Conservation (phyloP, 2,888 invertebrate species). For the Globia sparganii region DNA sequence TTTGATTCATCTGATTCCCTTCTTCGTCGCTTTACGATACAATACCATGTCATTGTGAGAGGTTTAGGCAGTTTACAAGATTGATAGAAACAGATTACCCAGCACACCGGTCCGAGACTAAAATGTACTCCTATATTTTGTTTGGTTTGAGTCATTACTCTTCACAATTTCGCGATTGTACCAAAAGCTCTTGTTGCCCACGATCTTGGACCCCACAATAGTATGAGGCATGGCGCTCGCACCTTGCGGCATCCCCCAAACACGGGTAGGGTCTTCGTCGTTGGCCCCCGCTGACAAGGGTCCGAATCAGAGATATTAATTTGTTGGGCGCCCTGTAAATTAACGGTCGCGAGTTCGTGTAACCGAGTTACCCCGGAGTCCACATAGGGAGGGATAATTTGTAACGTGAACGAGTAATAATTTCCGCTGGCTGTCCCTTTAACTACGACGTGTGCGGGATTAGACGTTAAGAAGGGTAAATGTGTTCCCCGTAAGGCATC, state of each 20-base stretch:
- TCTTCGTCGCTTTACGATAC: background rate
- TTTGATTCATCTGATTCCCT: background rate
- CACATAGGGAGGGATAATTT: slow-evolving; percentile 81
- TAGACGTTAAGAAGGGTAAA: slow-evolving; percentile 68
- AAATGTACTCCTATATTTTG: background rate
- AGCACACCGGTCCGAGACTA: background rate
- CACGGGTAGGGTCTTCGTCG: slow-evolving; percentile 71
- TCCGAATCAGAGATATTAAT: slow-evolving; percentile 90
- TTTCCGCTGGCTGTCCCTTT: slow-evolving; percentile 77
- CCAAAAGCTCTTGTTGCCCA: background rate
- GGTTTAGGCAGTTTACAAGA: background rate
- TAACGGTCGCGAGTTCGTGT: slow-evolving; percentile 85
- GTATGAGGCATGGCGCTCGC: slow-evolving; percentile 43
- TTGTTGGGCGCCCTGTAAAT: slow-evolving; percentile 88
- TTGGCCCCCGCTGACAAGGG: slow-evolving; percentile 85
- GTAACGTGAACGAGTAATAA: slow-evolving; percentile 85
- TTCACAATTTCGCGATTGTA: background rate
- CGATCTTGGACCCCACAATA: slow-evolving; percentile 41
- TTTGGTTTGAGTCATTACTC: background rate
- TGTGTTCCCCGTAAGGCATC: slow-evolving; percentile 45
- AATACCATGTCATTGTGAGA: background rate
- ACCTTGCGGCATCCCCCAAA: slow-evolving; percentile 67
- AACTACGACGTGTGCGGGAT: slow-evolving; percentile 72
- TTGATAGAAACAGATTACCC: background rate
- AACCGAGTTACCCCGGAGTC: slow-evolving; percentile 82